phyloP scores from a whole-genome alignment of 2,113 vertebrate species.

The Gopherus evgoodei region DNA sequence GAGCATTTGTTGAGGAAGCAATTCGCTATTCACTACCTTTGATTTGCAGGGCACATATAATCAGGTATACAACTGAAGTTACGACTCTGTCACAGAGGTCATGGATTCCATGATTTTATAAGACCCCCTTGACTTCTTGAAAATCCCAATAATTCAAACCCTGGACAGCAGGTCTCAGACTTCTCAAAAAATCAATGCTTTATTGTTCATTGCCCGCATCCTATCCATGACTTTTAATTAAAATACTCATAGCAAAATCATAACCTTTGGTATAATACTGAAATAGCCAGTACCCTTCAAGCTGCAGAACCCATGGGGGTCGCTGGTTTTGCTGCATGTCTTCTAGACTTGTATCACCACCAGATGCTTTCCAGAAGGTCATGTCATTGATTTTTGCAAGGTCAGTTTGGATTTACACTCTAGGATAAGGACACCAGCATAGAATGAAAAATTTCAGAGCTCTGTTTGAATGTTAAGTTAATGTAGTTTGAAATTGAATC shows the following conservation, averaged over 20 bases:
- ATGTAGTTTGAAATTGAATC: not conserved
- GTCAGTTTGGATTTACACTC: not conserved
- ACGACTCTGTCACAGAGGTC: no score
- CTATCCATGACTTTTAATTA: no score
- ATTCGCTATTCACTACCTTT: not conserved
- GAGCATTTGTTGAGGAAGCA: not conserved
- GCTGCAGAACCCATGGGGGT: not conserved
- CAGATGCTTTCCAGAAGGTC: not conserved
- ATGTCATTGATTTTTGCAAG: not conserved
- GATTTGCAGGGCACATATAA: not conserved
- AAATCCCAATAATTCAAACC: no score
- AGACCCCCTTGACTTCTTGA: no score
- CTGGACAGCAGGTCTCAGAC: no score
- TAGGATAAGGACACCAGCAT: not conserved
- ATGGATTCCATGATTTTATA: no score
- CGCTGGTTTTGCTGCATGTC: not conserved
- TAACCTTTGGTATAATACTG: not conserved
- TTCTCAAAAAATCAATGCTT: no score
- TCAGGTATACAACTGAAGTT: not conserved
- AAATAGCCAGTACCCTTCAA: not conserved
- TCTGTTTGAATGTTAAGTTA: not conserved
- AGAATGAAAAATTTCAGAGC: not conserved
- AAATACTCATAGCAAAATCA: no score
- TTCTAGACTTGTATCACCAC: not conserved
- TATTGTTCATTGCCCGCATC: no score